Conservation (phyloP, 1,140 invertebrate genomes). For the Ruditapes philippinarum region DNA sequence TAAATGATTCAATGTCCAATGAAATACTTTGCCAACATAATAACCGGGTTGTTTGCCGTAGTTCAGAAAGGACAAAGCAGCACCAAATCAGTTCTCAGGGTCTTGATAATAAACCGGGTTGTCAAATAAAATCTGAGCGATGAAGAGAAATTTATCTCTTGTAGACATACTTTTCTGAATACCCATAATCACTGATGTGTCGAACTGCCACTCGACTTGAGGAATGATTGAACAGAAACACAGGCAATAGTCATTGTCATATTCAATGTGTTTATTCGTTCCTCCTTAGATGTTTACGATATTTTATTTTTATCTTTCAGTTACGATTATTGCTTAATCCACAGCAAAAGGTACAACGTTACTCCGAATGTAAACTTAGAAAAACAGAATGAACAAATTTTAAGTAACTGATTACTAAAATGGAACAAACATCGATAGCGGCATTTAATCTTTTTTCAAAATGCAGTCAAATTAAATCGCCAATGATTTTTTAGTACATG, state of each 20-base stretch:
- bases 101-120: neutral
- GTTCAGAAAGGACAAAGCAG: neutral
- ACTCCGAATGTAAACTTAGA: too few species aligned
- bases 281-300: neutral
- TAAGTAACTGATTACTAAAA: too few species aligned
- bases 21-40: constrained; percentile 7
- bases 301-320: neutral
- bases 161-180: neutral
- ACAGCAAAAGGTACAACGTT: too few species aligned
- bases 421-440: too few species aligned
- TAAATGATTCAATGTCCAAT: constrained; percentile 47
- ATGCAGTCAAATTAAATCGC: too few species aligned
- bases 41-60: constrained; percentile 7
- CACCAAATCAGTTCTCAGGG: constrained; percentile 3
- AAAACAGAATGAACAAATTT: too few species aligned
- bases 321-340: too few species aligned
- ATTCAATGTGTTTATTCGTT: neutral
- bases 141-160: neutral
- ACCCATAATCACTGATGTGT: neutral
- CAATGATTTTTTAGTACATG: too few species aligned
- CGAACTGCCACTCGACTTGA: neutral
- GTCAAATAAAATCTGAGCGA: neutral
- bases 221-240: neutral
- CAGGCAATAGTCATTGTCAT: neutral
- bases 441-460: too few species aligned